Evolutionary conservation across 2,797 vertebrate species (phyloP).

Genomic region (Myotis pilosus): DNA sequence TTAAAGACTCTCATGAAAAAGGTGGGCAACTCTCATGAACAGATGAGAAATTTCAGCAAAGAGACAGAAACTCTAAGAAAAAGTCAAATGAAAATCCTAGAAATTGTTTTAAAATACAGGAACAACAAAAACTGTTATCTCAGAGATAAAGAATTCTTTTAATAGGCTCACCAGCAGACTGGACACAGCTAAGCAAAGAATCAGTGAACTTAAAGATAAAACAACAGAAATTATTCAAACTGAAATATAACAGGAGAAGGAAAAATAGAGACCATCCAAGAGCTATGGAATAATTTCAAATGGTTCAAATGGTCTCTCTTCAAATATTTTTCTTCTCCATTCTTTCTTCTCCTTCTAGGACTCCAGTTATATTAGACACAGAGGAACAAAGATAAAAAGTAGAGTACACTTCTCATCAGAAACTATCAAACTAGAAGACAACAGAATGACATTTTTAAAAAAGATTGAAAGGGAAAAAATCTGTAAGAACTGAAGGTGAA

Average conservation of each 20-base stretch:
- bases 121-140: neutral
- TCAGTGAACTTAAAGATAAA: neutral
- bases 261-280: neutral
- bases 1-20: neutral
- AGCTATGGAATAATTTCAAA: neutral
- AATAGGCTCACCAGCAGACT: neutral
- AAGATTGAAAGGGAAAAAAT: neutral
- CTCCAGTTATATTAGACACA: neutral
- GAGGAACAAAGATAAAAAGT: neutral
- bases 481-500: neutral
- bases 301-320: neutral
- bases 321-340: too few species aligned
- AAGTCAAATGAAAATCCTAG: neutral
- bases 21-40: neutral
- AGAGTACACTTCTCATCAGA: neutral
- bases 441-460: neutral
- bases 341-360: too few species aligned
- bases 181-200: neutral
- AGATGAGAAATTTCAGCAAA: conserved; percentile 14
- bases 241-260: neutral
- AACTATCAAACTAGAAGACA: neutral
- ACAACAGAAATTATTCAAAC: conserved; percentile 11
- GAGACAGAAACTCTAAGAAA: neutral
- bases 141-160: neutral
- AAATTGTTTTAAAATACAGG: neutral